These are phyloP conservation scores for Drosophila carrolli DNA, from an alignment of 1,140 invertebrate genomes.

Conservation along the genomic window DNA sequence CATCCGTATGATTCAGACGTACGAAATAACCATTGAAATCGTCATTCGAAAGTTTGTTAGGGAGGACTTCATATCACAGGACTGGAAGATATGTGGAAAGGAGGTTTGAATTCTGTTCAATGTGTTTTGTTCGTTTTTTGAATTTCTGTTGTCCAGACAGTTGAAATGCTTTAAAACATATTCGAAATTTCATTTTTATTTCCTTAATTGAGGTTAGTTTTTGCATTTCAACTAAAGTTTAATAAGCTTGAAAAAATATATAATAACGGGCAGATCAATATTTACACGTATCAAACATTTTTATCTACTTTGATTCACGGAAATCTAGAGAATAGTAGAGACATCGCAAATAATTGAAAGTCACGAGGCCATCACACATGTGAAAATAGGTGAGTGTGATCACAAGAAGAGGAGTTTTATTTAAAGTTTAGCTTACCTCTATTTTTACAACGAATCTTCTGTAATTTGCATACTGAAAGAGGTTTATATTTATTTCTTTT, in stretches of 20 bases:
- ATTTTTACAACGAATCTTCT: slow-evolving; percentile 12
- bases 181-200: slow-evolving; percentile 2
- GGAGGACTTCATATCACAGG: slow-evolving; percentile 91
- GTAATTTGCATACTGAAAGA: slow-evolving; percentile 47
- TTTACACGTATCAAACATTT: slow-evolving; percentile 56
- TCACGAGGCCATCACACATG: slow-evolving; percentile 83
- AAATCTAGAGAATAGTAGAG: slow-evolving; percentile 84
- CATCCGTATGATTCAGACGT: slow-evolving; percentile 92
- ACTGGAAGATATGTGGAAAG: slow-evolving; percentile 88
- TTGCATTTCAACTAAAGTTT: slow-evolving; percentile 55
- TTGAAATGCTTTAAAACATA: slow-evolving; percentile 53
- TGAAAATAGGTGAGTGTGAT: slow-evolving; percentile 80
- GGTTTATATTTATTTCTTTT: slow-evolving; percentile 63
- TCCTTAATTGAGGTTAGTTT: slow-evolving; percentile 2
- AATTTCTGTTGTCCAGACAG: slow-evolving; percentile 23
- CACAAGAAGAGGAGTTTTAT: background rate
- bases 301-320: slow-evolving; percentile 52
- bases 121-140: slow-evolving; percentile 38
- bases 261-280: slow-evolving; percentile 6
- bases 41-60: slow-evolving; percentile 92
- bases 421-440: background rate
- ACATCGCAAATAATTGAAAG: slow-evolving; percentile 82
- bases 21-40: slow-evolving; percentile 92
- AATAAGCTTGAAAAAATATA: background rate
- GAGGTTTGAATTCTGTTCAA: slow-evolving; percentile 81